phyloP scores from a whole-genome alignment of 1,140 invertebrate genomes.

The Augochlora pura region DNA sequence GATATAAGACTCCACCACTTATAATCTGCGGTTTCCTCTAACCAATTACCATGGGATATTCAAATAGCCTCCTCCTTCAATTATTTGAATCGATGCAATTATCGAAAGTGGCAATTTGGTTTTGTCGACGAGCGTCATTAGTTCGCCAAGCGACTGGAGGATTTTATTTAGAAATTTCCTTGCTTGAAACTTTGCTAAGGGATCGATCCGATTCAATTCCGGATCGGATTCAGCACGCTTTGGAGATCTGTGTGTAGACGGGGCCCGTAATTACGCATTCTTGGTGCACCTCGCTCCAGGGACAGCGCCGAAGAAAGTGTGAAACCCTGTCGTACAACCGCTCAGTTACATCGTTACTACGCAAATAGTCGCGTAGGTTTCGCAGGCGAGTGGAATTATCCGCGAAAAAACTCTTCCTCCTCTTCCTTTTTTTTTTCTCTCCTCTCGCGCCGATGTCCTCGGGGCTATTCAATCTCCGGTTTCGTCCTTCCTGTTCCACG shows the following conservation, averaged over 20 bases:
- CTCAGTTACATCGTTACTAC: neutral
- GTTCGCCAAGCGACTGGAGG: no score
- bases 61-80: no score
- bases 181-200: neutral
- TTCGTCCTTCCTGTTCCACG: constrained; percentile 15
- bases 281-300: neutral
- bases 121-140: no score
- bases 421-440: neutral
- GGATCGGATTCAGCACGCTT: neutral
- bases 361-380: neutral
- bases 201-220: neutral
- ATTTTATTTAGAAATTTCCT: no score
- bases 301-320: neutral
- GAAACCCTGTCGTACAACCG: neutral
- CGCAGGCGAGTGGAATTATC: neutral
- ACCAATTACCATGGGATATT: no score
- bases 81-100: no score
- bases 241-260: no score
- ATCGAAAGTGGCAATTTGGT: no score
- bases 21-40: no score
- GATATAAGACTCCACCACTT: no score
- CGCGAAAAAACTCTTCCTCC: neutral
- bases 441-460: constrained; percentile 6
- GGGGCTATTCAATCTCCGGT: neutral
- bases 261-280: constrained; percentile 13